These are phyloP conservation scores for Psococerastis gibbosa DNA, from an alignment of 2,888 invertebrate genomes.

Conservation along the genomic window DNA sequence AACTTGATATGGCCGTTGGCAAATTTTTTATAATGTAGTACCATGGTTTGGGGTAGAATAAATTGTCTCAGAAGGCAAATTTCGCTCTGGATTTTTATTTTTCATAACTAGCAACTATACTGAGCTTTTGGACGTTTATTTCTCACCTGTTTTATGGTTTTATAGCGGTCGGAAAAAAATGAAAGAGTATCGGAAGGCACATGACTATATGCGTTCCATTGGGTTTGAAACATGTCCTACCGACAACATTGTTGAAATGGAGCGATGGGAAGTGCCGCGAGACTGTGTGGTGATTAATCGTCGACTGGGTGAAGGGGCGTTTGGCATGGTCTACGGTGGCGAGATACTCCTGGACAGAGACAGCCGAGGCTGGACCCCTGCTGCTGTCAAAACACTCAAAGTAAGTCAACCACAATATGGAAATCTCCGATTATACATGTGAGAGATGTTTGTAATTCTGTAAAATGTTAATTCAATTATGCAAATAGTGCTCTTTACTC, in stretches of 20 bases:
- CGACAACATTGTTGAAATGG: slow-evolving; percentile 35
- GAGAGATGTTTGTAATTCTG: too few relatives aligned
- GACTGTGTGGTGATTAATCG: slow-evolving; percentile 72
- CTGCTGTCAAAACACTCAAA: slow-evolving; percentile 79
- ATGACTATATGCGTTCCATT: slow-evolving; percentile 47
- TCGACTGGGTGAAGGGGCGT: slow-evolving; percentile 74
- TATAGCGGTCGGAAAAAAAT: slow-evolving; percentile 44
- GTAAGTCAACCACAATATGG: too few relatives aligned
- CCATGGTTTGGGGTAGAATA: too few relatives aligned
- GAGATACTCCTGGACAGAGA: slow-evolving; percentile 51
- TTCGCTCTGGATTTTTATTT: not conserved
- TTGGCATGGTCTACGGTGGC: slow-evolving; percentile 83
- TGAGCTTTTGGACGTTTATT: too few relatives aligned
- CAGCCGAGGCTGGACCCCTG: slow-evolving; percentile 72
- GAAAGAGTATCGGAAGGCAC: slow-evolving; percentile 29
- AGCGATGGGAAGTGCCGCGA: slow-evolving; percentile 75
- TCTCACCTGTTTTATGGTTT: slow-evolving; percentile 4
- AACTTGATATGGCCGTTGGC: too few relatives aligned
- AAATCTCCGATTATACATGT: too few relatives aligned
- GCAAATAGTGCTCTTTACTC: too few relatives aligned
- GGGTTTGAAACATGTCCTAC: slow-evolving; percentile 40
- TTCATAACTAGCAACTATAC: too few relatives aligned
- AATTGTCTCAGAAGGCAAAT: too few relatives aligned
- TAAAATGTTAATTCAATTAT: too few relatives aligned
- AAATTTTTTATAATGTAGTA: too few relatives aligned